Evolutionary conservation across 2,888 invertebrate genomes (phyloP).

Genomic region (Nomada ruficornis): DNA sequence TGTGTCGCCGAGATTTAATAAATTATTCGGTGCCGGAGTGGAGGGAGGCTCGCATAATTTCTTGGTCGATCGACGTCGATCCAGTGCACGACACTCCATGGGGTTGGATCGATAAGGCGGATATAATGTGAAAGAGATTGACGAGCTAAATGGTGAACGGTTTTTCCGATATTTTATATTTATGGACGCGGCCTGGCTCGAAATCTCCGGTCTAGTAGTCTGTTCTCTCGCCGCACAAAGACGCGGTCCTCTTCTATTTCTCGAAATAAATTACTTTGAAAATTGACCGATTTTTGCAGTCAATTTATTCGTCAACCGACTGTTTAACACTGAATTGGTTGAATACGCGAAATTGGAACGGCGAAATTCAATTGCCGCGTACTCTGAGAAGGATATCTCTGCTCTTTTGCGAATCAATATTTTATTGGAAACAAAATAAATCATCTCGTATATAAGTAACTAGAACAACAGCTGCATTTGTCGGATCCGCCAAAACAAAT

Average conservation of each 20-base stretch:
- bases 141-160: constrained; percentile 10
- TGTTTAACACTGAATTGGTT: no score
- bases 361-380: no score
- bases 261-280: no score
- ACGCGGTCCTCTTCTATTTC: not conserved
- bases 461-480: constrained; percentile 1
- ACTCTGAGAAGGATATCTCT: not conserved
- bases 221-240: constrained; percentile 5
- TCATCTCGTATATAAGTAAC: not conserved
- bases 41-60: constrained; percentile 24
- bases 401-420: no score
- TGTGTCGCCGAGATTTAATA: constrained; percentile 8
- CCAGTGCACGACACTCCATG: not conserved
- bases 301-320: no score
- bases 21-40: constrained; percentile 27
- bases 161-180: constrained; percentile 34
- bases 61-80: constrained; percentile 27
- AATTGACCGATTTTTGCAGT: no score
- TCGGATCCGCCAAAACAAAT: constrained; percentile 1
- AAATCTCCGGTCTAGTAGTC: constrained; percentile 13
- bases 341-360: no score
- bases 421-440: not conserved
- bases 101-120: constrained; percentile 4
- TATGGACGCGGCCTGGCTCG: constrained; percentile 5
- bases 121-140: constrained; percentile 1